phyloP scores from a whole-genome alignment of 2,888 invertebrate species.

The Erannis defoliaria region DNA sequence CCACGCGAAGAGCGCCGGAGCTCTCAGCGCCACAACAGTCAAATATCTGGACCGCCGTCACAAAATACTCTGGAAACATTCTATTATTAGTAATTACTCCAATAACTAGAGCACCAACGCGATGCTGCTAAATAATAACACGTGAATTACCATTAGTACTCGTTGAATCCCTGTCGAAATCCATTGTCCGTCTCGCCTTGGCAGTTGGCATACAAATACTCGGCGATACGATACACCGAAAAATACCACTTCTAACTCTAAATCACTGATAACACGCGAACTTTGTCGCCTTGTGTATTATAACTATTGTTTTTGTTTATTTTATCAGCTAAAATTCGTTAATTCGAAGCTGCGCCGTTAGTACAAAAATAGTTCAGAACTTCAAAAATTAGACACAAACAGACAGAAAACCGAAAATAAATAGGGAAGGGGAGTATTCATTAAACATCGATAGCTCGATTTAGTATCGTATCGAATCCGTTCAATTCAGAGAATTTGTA shows the following conservation, averaged over 20 bases:
- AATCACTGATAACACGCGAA: constrained; percentile 45
- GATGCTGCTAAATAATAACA: constrained; percentile 64
- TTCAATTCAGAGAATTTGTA: too few species aligned
- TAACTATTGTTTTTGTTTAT: constrained; percentile 71
- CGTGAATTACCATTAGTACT: constrained; percentile 69
- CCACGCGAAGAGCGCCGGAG: constrained; percentile 68
- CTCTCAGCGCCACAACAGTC: constrained; percentile 75
- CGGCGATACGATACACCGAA: constrained; percentile 24
- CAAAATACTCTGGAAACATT: constrained; percentile 74
- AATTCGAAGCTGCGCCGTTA: neutral
- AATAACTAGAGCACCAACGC: constrained; percentile 70
- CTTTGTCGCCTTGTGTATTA: constrained; percentile 53
- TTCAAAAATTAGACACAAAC: constrained; percentile 7
- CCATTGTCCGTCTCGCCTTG: constrained; percentile 58
- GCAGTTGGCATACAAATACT: constrained; percentile 26
- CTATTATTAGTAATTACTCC: constrained; percentile 59
- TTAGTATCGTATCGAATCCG: too few species aligned
- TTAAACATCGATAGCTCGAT: neutral
- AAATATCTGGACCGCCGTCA: constrained; percentile 79
- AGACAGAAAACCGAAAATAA: neutral
- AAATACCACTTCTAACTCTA: constrained; percentile 12
- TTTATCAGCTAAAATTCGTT: constrained; percentile 56
- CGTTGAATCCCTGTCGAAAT: constrained; percentile 66
- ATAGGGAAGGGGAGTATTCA: too few species aligned
- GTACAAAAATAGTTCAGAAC: constrained; percentile 59